phyloP scores from a whole-genome alignment of 2,113 vertebrate genomes.

The Lepus americanus region DNA sequence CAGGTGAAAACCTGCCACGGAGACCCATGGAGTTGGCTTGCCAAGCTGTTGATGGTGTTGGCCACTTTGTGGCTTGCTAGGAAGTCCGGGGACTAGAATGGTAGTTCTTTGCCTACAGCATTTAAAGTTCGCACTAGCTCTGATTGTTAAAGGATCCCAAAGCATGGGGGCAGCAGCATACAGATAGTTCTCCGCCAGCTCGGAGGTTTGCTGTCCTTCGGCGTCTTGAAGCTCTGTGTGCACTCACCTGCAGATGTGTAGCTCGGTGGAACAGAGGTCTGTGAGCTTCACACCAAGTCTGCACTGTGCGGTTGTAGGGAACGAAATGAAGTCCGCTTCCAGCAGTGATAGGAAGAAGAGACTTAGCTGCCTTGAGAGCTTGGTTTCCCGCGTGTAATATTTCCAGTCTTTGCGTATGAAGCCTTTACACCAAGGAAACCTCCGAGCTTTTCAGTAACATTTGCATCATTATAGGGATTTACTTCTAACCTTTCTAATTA shows the following conservation, averaged over 20 bases:
- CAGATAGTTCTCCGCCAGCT: neutral
- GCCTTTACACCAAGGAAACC: neutral
- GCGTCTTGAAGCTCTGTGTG: neutral
- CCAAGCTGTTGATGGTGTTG: neutral
- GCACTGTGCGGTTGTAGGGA: neutral
- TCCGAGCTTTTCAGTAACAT: neutral
- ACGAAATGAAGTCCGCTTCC: neutral
- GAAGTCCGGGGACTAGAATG: neutral
- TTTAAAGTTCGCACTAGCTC: slow-evolving; percentile 26
- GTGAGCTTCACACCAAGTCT: neutral
- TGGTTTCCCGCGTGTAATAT: neutral
- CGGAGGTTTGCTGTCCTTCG: neutral
- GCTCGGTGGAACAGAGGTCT: neutral
- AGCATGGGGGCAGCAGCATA: neutral
- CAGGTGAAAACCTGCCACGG: neutral
- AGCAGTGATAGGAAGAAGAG: neutral
- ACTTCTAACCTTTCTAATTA: neutral
- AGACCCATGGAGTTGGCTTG: neutral
- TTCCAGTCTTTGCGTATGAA: neutral
- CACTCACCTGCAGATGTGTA: neutral
- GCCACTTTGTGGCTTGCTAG: neutral
- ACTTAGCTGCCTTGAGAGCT: slow-evolving; percentile 9
- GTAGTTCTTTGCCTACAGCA: neutral
- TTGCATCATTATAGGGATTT: neutral
- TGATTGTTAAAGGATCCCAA: slow-evolving; percentile 32